phyloP scores from a whole-genome alignment of 2,888 invertebrate genomes.

The Rotaria sp. region DNA sequence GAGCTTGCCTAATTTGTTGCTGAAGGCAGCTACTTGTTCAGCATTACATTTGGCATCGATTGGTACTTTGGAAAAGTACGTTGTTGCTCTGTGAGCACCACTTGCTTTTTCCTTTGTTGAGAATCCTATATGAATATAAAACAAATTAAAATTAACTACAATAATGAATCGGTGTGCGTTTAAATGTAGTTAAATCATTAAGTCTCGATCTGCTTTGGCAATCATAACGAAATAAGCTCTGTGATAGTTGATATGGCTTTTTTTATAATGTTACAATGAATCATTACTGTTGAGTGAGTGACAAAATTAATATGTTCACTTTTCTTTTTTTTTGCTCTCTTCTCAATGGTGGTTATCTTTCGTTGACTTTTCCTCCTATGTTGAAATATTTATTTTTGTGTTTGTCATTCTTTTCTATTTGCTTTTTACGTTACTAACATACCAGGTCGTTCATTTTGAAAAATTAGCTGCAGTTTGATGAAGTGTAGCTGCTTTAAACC shows the following conservation, averaged over 20 bases:
- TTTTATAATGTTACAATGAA: too few relatives aligned
- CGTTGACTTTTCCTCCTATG: too few relatives aligned
- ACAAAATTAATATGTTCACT: too few relatives aligned
- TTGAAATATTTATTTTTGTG: neutral
- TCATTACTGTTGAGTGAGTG: too few relatives aligned
- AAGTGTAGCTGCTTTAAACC: neutral
- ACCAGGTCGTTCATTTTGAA: neutral
- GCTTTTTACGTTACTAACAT: neutral
- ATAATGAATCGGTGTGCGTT: too few relatives aligned
- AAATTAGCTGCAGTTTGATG: neutral
- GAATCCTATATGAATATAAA: neutral
- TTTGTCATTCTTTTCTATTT: neutral
- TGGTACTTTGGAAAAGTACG: neutral
- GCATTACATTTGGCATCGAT: neutral
- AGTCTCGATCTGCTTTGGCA: too few relatives aligned
- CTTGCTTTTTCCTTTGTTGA: neutral
- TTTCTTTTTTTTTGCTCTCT: too few relatives aligned
- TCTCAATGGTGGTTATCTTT: too few relatives aligned
- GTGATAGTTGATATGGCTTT: too few relatives aligned
- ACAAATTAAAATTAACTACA: too few relatives aligned
- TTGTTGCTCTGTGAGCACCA: neutral
- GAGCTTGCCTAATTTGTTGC: neutral
- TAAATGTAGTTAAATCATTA: too few relatives aligned
- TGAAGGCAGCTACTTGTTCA: neutral
- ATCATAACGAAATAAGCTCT: too few relatives aligned